Base-by-base conservation (phyloP, 1,140 invertebrate species). In the Frieseomelitta varia region DNA sequence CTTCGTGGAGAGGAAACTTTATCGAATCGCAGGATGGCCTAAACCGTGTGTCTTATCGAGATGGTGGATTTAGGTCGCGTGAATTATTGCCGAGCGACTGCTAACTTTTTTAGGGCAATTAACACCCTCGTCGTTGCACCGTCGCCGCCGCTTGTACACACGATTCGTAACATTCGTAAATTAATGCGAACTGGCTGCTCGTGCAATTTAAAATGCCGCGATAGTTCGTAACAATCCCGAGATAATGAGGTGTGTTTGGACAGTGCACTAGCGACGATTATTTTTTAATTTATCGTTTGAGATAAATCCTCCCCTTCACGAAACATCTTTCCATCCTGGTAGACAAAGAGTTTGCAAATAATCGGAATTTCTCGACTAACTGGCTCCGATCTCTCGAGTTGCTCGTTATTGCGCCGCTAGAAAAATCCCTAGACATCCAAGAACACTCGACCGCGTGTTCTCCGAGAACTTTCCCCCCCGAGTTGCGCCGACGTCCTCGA, bases 91-190 rank as follows among this genome's bases (percentile, higher is more conserved):
- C 3, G 10, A n/a, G 24, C 21, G 8, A 21, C 0, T 51, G 27
- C 27, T 81, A 81, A 81, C 39, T 81, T 51, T 56, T 53, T 47
- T 47, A 71, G 24, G 14, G 3, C 27, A 47, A 27, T 79, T 79
- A 79, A 47, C 77, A 39, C 21, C 39, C 8, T 47, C 39, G 39
- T 47, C 39, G n/a, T 30, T 51, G 11, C 14, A 78, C 10, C 15
- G 69, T 24, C 4, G 14, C 2, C 10, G 30, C 10, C 1, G 10
- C 17, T 19, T 11, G 21, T n/a, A 30, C 17, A 30, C 19, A 21
- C 34, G 30, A 47, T 47, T n/a, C 11, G 14, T 24, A n/a, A n/a
- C 11, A 17, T 24, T 4, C 39, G 24, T 17, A 24, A 39, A 69
- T 47, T 69, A 3, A 21, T 14, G 34, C 34, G 8, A 69, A 24